Evolutionary conservation across 1,140 invertebrate genomes (phyloP).

Genomic region (Drosophila subobscura): DNA sequence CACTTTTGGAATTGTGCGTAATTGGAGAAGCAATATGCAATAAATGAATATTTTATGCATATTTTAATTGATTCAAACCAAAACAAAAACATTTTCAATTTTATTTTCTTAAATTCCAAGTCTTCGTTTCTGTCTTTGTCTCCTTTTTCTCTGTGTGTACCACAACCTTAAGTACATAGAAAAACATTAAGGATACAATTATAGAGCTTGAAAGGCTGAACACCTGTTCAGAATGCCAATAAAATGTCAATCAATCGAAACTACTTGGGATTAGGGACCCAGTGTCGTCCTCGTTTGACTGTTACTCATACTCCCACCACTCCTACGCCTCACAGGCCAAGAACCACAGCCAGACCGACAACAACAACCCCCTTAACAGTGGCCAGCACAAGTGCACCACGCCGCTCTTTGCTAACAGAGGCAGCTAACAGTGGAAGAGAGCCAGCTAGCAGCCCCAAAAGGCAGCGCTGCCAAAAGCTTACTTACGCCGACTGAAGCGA

Average conservation of each 20-base stretch:
- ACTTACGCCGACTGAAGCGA: conserved; percentile 1
- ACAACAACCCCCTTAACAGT: background rate
- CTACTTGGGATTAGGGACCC: background rate
- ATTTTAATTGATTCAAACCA: too few species aligned
- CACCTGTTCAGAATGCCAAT: conserved; percentile 12
- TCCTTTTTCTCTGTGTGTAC: background rate
- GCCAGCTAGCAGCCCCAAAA: conserved; percentile 34
- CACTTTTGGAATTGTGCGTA: too few species aligned
- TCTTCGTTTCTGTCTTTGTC: too few species aligned
- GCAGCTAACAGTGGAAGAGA: conserved; percentile 28
- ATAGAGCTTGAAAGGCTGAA: conserved; percentile 1
- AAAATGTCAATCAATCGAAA: conserved; percentile 20
- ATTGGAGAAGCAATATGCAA: too few species aligned
- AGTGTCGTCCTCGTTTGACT: background rate
- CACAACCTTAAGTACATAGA: background rate
- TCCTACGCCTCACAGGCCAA: too few species aligned
- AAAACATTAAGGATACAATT: too few species aligned
- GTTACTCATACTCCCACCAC: background rate
- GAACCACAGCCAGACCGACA: background rate
- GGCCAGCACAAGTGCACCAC: too few species aligned
- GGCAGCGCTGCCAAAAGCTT: conserved; percentile 27
- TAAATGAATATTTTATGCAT: too few species aligned
- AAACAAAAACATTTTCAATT: too few species aligned
- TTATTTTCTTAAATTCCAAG: too few species aligned
- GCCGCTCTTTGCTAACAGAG: conserved; percentile 8